phyloP scores from a whole-genome alignment of 2,888 invertebrate species.

The Caenorhabditis virilis region DNA sequence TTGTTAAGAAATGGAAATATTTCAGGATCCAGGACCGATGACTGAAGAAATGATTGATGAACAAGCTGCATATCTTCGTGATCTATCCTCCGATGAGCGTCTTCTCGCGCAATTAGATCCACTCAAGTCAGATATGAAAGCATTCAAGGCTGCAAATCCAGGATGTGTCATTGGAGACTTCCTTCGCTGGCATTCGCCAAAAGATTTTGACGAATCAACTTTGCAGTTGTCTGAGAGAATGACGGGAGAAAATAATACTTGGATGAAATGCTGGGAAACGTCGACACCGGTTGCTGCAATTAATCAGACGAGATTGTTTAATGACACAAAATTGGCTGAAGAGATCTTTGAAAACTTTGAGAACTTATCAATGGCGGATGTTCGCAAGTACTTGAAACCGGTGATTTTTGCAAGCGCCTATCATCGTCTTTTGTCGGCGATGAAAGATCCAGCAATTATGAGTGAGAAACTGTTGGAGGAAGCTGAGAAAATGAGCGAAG shows the following conservation, averaged over 20 bases:
- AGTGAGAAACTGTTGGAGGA: slow-evolving; percentile 6
- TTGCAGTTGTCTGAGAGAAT: slow-evolving; percentile 70
- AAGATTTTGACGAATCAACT: slow-evolving; percentile 82
- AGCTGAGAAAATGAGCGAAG: slow-evolving; percentile 6
- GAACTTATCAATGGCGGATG: slow-evolving; percentile 21
- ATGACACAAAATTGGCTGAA: slow-evolving; percentile 92
- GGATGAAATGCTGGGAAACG: slow-evolving; percentile 88
- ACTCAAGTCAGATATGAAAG: slow-evolving; percentile 93
- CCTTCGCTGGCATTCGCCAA: slow-evolving; percentile 95
- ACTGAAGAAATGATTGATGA: slow-evolving; percentile 95
- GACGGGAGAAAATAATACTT: slow-evolving; percentile 87
- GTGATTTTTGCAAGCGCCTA: slow-evolving; percentile 13
- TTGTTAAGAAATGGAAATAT: too few relatives aligned
- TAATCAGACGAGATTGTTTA: slow-evolving; percentile 88
- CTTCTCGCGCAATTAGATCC: slow-evolving; percentile 94
- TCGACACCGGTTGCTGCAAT: slow-evolving; percentile 86
- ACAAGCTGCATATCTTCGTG: slow-evolving; percentile 86
- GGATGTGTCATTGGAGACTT: slow-evolving; percentile 89
- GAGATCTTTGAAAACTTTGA: slow-evolving; percentile 73
- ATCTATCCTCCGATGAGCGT: slow-evolving; percentile 84
- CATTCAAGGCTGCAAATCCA: slow-evolving; percentile 97
- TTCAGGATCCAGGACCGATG: slow-evolving; percentile 89
- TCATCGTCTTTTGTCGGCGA: slow-evolving; percentile 9
- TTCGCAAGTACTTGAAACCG: slow-evolving; percentile 36
- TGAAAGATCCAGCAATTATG: slow-evolving; percentile 4